Conservation (phyloP, 2,113 vertebrate genomes). For the Megalops atlanticus region DNA sequence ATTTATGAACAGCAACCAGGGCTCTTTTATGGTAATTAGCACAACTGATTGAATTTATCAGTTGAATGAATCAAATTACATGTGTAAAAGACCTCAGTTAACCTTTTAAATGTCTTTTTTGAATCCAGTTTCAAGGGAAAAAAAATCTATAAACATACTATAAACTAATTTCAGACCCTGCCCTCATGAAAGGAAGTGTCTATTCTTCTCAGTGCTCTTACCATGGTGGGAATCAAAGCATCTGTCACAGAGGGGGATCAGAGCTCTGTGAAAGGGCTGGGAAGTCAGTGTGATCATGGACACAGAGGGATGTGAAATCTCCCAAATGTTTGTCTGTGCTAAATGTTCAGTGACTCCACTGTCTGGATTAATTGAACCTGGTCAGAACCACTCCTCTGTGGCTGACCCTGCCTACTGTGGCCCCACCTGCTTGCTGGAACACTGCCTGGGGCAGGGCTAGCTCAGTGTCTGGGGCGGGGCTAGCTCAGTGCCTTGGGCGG, state of each 20-base stretch:
- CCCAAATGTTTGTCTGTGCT: conserved; percentile 9
- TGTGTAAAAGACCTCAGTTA: neutral
- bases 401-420: neutral
- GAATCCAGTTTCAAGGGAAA: neutral
- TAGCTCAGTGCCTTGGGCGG: too few relatives aligned
- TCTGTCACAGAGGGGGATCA: neutral
- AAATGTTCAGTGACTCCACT: conserved; percentile 20
- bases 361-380: conserved; percentile 10
- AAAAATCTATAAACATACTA: neutral
- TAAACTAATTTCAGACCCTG: neutral
- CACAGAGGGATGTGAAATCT: neutral
- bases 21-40: neutral
- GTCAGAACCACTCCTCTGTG: neutral
- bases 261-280: neutral
- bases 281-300: neutral
- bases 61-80: neutral
- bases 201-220: neutral
- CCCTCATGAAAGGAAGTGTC: neutral
- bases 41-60: neutral
- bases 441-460: too few relatives aligned
- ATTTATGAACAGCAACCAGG: too few relatives aligned
- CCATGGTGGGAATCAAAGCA: neutral
- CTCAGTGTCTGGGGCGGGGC: too few relatives aligned
- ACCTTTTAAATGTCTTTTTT: neutral
- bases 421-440: neutral